Evolutionary conservation across 2,888 invertebrate genomes (phyloP).

Genomic region (Thereva unica): DNA sequence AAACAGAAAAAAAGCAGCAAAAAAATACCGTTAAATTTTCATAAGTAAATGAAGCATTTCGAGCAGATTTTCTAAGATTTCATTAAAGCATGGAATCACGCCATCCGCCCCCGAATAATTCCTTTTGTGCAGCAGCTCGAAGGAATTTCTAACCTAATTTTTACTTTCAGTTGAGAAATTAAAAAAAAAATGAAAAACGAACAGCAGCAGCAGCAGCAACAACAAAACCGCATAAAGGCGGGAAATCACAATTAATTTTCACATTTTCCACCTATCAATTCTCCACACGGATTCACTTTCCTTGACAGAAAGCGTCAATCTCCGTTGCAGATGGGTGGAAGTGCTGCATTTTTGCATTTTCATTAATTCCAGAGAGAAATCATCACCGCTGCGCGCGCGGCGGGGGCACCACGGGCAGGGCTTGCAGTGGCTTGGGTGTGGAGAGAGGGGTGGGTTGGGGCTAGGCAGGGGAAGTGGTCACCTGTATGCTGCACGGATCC

Average conservation of each 20-base stretch:
- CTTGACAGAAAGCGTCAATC: conserved; percentile 4
- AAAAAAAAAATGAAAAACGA: not conserved
- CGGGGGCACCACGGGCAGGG: too few species aligned
- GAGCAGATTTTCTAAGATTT: too few species aligned
- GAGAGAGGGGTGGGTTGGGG: not conserved
- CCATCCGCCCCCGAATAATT: too few species aligned
- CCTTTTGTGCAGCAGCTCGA: too few species aligned
- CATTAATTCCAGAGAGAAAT: conserved; percentile 31
- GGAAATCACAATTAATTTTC: conserved; percentile 29
- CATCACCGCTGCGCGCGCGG: not conserved
- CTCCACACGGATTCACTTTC: conserved; percentile 32
- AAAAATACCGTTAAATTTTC: too few species aligned
- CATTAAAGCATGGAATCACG: too few species aligned
- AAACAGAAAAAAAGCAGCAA: too few species aligned
- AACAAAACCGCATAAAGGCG: conserved; percentile 17
- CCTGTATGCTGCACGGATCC: not conserved
- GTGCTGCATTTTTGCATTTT: conserved; percentile 22
- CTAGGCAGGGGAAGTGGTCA: conserved; percentile 3
- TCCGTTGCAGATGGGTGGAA: not conserved
- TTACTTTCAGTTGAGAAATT: conserved; percentile 32
- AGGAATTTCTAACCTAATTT: conserved; percentile 11
- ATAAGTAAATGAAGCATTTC: too few species aligned
- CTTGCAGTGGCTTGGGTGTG: too few species aligned
- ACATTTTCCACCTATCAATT: conserved; percentile 21
- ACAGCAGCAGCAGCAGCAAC: too few species aligned